These are phyloP conservation scores for Troides helena DNA, from an alignment of 2,888 invertebrate species.

Conservation along the genomic window DNA sequence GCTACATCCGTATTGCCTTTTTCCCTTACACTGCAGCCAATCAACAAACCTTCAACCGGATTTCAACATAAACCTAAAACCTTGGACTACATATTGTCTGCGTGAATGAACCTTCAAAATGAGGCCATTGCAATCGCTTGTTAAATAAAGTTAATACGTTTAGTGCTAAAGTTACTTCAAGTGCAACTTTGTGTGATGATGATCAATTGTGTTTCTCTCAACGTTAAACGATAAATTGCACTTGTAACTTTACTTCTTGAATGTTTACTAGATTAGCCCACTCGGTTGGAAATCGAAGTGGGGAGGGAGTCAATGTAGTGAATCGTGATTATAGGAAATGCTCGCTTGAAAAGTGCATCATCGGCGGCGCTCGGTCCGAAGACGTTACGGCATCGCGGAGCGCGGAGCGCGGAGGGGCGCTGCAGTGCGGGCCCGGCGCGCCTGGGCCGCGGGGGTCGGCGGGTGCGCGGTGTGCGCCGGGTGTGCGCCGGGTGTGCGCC, in stretches of 20 bases:
- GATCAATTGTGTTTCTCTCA: no score
- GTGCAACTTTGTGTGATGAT: no score
- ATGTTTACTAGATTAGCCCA: no score
- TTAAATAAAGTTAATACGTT: conserved; percentile 1
- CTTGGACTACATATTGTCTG: conserved; percentile 10
- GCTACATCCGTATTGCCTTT: background rate
- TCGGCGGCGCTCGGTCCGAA: conserved; percentile 64
- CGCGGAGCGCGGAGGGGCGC: conserved; percentile 40
- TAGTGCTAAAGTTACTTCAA: background rate
- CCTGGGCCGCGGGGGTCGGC: conserved; percentile 27
- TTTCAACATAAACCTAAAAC: conserved; percentile 16
- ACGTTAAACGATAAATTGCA: no score
- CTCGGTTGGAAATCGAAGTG: no score
- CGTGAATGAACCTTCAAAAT: conserved; percentile 15
- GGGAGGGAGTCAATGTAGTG: no score
- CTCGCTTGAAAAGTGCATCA: conserved; percentile 62
- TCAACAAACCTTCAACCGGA: background rate
- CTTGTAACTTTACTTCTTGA: no score
- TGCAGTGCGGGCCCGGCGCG: conserved; percentile 65
- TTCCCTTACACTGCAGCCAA: background rate
- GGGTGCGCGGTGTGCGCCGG: no score
- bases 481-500: no score
- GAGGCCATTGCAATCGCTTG: conserved; percentile 12
- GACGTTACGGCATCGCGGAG: conserved; percentile 72
- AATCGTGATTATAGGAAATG: no score